Percentiles rank a stretch among this genome's conserved stretches.
phyloP scores from a whole-genome alignment of 2,888 invertebrate genomes.

The Netelia inedita region DNA sequence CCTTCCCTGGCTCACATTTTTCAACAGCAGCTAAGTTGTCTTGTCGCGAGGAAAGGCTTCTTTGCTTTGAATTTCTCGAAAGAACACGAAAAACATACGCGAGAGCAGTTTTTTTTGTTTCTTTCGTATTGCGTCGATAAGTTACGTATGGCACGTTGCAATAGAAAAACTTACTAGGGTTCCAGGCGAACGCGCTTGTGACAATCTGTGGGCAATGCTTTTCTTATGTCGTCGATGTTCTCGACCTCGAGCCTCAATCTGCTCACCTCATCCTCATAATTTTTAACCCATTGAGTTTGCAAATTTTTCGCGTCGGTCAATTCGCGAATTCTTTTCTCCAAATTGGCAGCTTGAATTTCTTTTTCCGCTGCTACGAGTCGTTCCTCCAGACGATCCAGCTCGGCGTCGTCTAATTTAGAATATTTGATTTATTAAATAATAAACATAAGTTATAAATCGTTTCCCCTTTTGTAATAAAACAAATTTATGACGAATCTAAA shows the following conservation, averaged over 20 bases:
- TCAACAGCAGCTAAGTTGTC: background rate
- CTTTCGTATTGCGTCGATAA: slow-evolving; percentile 47
- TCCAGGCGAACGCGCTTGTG: slow-evolving; percentile 92
- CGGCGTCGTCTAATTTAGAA: slow-evolving; percentile 86
- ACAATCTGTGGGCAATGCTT: slow-evolving; percentile 92
- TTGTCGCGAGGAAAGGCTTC: slow-evolving; percentile 16
- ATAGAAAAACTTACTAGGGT: slow-evolving; percentile 84
- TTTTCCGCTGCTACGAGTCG: slow-evolving; percentile 90
- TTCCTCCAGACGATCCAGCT: slow-evolving; percentile 89
- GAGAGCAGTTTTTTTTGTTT: slow-evolving; percentile 4
- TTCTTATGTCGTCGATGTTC: slow-evolving; percentile 93
- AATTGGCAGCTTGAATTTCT: slow-evolving; percentile 90
- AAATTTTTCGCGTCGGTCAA: slow-evolving; percentile 88
- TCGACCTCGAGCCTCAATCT: slow-evolving; percentile 91
- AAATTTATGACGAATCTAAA: background rate
- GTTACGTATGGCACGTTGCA: slow-evolving; percentile 69
- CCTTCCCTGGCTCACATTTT: slow-evolving; percentile 17
- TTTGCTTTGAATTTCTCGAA: slow-evolving; percentile 53
- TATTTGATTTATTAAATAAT: slow-evolving; percentile 12
- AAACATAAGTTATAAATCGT: slow-evolving; percentile 1
- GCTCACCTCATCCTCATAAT: slow-evolving; percentile 92
- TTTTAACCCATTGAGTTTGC: slow-evolving; percentile 90
- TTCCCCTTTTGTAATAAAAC: slow-evolving; percentile 2
- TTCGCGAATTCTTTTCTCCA: slow-evolving; percentile 91
- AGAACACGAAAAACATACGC: slow-evolving; percentile 45